Base-by-base conservation (phyloP, 53 echinoderm and acorn worm species). In the Paracentrotus lividus region DNA sequence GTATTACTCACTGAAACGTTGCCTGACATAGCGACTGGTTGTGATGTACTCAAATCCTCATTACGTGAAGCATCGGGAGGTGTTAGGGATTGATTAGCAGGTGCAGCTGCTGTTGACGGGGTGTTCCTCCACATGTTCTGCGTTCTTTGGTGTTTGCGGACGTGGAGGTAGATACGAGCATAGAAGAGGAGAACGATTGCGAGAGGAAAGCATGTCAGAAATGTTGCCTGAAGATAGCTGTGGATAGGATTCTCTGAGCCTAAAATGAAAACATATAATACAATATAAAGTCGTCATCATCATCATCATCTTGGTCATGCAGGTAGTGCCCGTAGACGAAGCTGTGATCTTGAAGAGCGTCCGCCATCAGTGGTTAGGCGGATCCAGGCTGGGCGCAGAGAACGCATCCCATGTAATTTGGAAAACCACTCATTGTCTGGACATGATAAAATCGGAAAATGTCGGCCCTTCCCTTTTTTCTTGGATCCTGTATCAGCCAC, bases 111-210 rank as follows among this genome's bases (percentile, higher is more conserved):
- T 0, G 36, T 31, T 66, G 64, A 23, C 51, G 15, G 8, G 26
- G 33, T 38, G 36, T 20, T 40, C 42, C n/a, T 42, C 90, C 90
- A 90, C 27, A 8, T 31, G 47, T 65, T 44, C 90, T 67, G 65
- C 44, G 12, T 42, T 43, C 47, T 90, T 42, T 42, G 42, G 45
- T 90, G 90, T 43, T 65, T 42, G 40, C 90, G 64, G 66, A 90
- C 29, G 66, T 32, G 54, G 9, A 90, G 4, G 90, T 43, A 90
- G 90, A 90, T 90, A 29, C 90, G 43, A 26, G 54, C 42, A 29
- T 90, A 90, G 66, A 90, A 65, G 64, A 65, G 6, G 31, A 90
- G 90, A n/a, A 65, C 66, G 45, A 90, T 42, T 4, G 59, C 66
- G 26, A 90, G 64, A 10, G 90, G 90, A 21, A 90, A 42, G 42